Evolutionary conservation across 2,888 invertebrate genomes (phyloP).

Genomic region (Hypomecis atomaria): DNA sequence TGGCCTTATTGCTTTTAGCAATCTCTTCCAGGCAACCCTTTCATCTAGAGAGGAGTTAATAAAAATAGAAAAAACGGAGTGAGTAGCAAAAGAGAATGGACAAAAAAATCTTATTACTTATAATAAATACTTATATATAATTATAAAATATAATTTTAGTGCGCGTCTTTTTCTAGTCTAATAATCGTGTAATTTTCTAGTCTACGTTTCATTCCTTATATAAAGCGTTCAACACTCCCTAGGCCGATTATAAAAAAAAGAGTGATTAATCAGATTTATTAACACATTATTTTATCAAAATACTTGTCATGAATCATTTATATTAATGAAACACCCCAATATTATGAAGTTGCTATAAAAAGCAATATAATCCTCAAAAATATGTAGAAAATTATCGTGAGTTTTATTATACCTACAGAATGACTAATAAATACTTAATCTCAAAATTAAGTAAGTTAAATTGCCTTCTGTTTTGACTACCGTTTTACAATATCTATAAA

Average conservation of each 20-base stretch:
- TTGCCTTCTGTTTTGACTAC: background rate
- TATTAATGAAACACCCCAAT: conserved; percentile 16
- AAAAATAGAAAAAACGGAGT: too few relatives aligned
- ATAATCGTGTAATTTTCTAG: too few relatives aligned
- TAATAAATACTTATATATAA: too few relatives aligned
- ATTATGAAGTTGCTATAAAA: conserved; percentile 22
- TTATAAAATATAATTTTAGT: too few relatives aligned
- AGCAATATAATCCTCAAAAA: conserved; percentile 17
- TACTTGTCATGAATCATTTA: conserved; percentile 12
- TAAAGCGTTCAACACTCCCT: too few relatives aligned
- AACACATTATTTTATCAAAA: conserved; percentile 10
- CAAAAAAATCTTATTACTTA: too few relatives aligned
- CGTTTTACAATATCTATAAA: background rate
- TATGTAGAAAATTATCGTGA: conserved; percentile 12
- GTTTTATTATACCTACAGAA: conserved; percentile 26
- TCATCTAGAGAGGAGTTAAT: too few relatives aligned
- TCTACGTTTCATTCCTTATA: background rate
- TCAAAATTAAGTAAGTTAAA: conserved; percentile 1
- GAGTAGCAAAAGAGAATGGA: too few relatives aligned
- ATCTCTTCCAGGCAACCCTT: too few relatives aligned
- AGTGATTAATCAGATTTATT: conserved; percentile 24
- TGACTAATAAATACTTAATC: conserved; percentile 2
- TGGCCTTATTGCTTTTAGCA: too few relatives aligned
- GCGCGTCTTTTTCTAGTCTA: too few relatives aligned
- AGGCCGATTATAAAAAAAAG: too few relatives aligned